Evolutionary conservation across 1,140 invertebrate species (phyloP).

Genomic region (Epicauta chinensis): DNA sequence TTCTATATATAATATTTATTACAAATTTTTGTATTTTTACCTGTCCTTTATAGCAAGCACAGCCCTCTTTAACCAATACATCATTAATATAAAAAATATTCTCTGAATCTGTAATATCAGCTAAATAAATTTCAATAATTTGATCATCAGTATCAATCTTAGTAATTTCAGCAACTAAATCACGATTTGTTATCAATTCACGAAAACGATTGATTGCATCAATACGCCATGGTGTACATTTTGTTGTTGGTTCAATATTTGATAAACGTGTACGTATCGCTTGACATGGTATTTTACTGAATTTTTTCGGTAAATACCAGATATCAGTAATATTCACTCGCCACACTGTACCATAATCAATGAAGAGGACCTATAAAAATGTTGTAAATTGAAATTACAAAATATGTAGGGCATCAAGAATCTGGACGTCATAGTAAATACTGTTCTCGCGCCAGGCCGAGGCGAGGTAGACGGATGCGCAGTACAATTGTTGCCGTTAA

Average conservation of each 20-base stretch:
- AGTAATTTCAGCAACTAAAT: slow-evolving; percentile 24
- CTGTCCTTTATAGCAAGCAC: slow-evolving; percentile 25
- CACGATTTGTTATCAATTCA: slow-evolving; percentile 16
- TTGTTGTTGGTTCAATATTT: slow-evolving; percentile 20
- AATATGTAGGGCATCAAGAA: no score
- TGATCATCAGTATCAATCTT: slow-evolving; percentile 26
- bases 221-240: slow-evolving; percentile 23
- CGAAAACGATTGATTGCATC: slow-evolving; percentile 14
- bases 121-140: slow-evolving; percentile 27
- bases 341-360: slow-evolving; percentile 34
- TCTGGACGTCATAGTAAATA: no score
- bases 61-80: slow-evolving; percentile 23
- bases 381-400: no score
- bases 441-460: no score
- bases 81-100: slow-evolving; percentile 32
- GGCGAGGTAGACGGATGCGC: no score
- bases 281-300: slow-evolving; percentile 27
- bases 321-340: slow-evolving; percentile 19
- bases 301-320: slow-evolving; percentile 27
- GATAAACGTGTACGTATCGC: slow-evolving; percentile 28
- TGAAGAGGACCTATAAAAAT: slow-evolving; percentile 25
- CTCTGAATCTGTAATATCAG: slow-evolving; percentile 26
- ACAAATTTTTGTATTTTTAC: slow-evolving; percentile 23
- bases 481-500: no score
- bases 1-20: no score